A percentile compares a stretch with the other conserved stretches of the same genome.
phyloP scores from a whole-genome alignment of 1,140 invertebrate species.

The Drosophila quadrilineata region DNA sequence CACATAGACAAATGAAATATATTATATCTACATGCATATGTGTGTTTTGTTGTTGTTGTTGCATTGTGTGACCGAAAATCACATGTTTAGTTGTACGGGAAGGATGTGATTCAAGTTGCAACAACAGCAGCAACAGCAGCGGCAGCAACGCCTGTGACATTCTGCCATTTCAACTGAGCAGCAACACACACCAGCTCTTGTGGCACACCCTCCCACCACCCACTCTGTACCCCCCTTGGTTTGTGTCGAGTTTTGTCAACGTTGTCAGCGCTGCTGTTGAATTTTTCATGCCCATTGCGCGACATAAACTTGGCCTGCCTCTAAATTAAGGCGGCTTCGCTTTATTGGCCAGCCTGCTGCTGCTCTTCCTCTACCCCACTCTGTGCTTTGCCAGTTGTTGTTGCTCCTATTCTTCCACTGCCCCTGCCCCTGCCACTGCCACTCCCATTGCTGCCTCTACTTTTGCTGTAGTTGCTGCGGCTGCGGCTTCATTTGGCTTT shows the following conservation, averaged over 20 bases:
- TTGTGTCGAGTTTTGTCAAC: conserved; percentile 13
- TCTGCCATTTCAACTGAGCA: conserved; percentile 39
- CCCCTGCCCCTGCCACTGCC: no score
- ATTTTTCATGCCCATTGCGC: conserved; percentile 72
- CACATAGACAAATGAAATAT: conserved; percentile 31
- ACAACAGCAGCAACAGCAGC: conserved; percentile 34
- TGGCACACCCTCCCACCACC: neutral
- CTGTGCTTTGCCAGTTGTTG: conserved; percentile 26
- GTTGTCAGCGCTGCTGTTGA: conserved; percentile 56
- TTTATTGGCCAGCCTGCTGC: conserved; percentile 60
- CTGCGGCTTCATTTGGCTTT: conserved; percentile 71
- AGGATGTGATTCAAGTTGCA: conserved; percentile 80
- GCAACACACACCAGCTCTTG: neutral
- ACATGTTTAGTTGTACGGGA: conserved; percentile 77
- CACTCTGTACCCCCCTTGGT: neutral
- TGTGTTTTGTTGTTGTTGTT: conserved; percentile 23
- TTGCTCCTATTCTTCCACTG: conserved; percentile 17
- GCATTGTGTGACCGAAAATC: conserved; percentile 71
- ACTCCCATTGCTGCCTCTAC: conserved; percentile 14
- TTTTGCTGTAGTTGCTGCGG: conserved; percentile 12
- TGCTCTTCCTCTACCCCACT: neutral
- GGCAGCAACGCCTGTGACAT: conserved; percentile 57
- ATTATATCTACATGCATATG: neutral
- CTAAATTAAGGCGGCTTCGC: conserved; percentile 63
- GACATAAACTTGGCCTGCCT: conserved; percentile 55